These are phyloP conservation scores for Cataglyphis cursor DNA, from an alignment of 2,888 invertebrate genomes.

Conservation along the genomic window DNA sequence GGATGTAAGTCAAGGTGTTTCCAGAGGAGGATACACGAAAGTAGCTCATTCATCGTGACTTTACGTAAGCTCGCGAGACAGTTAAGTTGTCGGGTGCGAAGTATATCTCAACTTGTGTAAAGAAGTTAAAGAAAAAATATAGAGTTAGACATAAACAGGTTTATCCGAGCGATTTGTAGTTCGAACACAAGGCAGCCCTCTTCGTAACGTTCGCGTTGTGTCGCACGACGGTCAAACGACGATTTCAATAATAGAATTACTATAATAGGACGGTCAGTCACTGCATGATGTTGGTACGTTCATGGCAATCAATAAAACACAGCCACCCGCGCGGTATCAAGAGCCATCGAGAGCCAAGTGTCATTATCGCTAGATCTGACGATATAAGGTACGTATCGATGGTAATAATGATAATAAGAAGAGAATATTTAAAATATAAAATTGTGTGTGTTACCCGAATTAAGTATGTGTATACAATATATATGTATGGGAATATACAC, in stretches of 20 bases:
- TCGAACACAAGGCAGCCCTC: neutral
- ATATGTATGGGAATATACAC: neutral
- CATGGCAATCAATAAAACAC: slow-evolving; percentile 69
- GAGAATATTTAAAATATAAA: slow-evolving; percentile 27
- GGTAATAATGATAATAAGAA: slow-evolving; percentile 58
- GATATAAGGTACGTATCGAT: slow-evolving; percentile 56
- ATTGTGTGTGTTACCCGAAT: slow-evolving; percentile 40
- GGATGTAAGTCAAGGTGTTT: slow-evolving; percentile 48
- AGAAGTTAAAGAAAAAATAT: neutral
- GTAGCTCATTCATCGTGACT: slow-evolving; percentile 38
- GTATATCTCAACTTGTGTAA: neutral
- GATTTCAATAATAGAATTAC: slow-evolving; percentile 50
- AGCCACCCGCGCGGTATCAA: slow-evolving; percentile 68
- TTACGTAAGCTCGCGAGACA: neutral
- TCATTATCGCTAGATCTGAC: slow-evolving; percentile 46
- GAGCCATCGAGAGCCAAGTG: slow-evolving; percentile 70
- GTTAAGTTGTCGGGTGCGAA: neutral
- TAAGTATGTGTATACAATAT: slow-evolving; percentile 34
- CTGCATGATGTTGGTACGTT: slow-evolving; percentile 58
- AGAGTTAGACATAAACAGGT: neutral
- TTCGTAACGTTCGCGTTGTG: neutral
- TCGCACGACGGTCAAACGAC: slow-evolving; percentile 65
- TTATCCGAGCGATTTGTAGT: neutral
- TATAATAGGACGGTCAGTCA: slow-evolving; percentile 57
- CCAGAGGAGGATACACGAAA: slow-evolving; percentile 21